A percentile compares a stretch with the other conserved stretches of the same genome.
Conservation (phyloP, 2,113 vertebrate species). For the Raphicerus campestris region DNA sequence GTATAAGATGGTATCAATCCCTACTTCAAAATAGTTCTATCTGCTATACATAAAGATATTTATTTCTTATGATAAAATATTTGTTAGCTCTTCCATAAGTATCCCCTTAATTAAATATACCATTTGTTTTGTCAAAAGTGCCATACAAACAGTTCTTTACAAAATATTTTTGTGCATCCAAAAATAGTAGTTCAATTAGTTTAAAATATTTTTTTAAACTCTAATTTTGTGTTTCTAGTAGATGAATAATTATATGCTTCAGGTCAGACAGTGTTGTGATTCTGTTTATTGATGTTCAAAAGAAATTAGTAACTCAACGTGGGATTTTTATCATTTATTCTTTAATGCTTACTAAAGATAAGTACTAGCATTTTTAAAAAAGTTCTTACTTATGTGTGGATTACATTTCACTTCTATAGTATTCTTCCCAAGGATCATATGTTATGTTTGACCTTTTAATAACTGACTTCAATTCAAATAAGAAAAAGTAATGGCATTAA, state of each 20-base stretch:
- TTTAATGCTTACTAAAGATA: not conserved
- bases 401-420: not conserved
- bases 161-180: not conserved
- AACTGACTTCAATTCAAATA: slow-evolving; percentile 44
- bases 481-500: slow-evolving; percentile 56
- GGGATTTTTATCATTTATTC: not conserved
- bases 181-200: not conserved
- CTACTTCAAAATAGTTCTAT: not conserved
- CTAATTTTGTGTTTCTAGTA: slow-evolving; percentile 4
- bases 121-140: slow-evolving; percentile 5
- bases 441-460: slow-evolving; percentile 58
- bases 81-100: not conserved
- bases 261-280: not conserved
- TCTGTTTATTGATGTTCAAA: slow-evolving; percentile 28
- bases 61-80: slow-evolving; percentile 46
- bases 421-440: not conserved
- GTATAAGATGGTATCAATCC: not conserved
- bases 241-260: not conserved
- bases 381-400: not conserved
- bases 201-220: not conserved
- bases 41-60: not conserved
- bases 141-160: not conserved
- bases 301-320: not conserved
- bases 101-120: slow-evolving; percentile 5
- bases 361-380: not conserved